phyloP scores from a whole-genome alignment of 2,888 invertebrate species.

The Ethmia dodecea region DNA sequence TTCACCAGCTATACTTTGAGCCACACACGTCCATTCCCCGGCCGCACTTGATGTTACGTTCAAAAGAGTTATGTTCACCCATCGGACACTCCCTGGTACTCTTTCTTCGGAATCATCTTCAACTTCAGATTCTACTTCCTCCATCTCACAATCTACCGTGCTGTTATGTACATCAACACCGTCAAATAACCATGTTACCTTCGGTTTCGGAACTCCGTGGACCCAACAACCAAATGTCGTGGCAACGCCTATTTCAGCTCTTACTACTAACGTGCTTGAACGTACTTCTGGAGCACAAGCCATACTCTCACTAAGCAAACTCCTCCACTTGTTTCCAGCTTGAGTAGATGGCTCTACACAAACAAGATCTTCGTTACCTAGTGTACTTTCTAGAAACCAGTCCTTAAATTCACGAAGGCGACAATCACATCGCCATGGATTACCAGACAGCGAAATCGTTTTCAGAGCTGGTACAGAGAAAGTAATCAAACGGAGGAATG shows the following conservation, averaged over 20 bases:
- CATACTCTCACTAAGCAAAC: constrained; percentile 85
- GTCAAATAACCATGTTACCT: constrained; percentile 89
- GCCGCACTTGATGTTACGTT: constrained; percentile 90
- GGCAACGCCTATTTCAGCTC: constrained; percentile 89
- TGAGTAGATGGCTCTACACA: constrained; percentile 85
- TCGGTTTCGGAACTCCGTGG: constrained; percentile 89
- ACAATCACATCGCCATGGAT: constrained; percentile 95
- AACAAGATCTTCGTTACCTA: constrained; percentile 85
- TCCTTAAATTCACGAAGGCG: constrained; percentile 88
- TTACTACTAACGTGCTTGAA: constrained; percentile 77
- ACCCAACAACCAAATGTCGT: constrained; percentile 89
- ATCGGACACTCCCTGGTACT: constrained; percentile 74
- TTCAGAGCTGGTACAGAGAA: constrained; percentile 87
- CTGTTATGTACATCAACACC: constrained; percentile 74
- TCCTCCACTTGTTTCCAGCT: constrained; percentile 86
- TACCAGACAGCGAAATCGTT: constrained; percentile 88
- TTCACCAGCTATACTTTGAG: constrained; percentile 81
- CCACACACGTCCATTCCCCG: constrained; percentile 91
- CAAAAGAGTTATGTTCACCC: constrained; percentile 90
- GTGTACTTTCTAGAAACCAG: constrained; percentile 88
- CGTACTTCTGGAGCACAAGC: constrained; percentile 88
- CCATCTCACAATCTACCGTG: constrained; percentile 66
- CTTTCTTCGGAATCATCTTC: constrained; percentile 63
- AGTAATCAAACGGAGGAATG: constrained; percentile 76
- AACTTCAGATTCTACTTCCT: constrained; percentile 58